These are phyloP conservation scores for Paguma larvata DNA, from an alignment of 2,797 vertebrate species.

Conservation along the genomic window DNA sequence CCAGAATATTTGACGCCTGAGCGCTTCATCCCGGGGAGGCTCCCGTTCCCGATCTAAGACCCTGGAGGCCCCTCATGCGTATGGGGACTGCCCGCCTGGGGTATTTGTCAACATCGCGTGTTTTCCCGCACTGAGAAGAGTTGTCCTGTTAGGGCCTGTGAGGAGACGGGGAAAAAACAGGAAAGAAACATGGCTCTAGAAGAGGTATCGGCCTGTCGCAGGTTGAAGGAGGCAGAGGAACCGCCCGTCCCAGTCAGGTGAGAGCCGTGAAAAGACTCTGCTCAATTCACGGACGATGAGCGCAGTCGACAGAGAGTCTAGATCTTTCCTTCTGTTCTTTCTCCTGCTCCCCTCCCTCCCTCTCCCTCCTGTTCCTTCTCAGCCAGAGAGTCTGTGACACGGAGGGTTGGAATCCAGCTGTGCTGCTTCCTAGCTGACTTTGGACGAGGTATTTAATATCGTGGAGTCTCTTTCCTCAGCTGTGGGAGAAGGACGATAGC, in stretches of 20 bases:
- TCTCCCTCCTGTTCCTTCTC: neutral
- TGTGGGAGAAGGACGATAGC: neutral
- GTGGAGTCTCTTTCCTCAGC: neutral
- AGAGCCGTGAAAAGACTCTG: neutral
- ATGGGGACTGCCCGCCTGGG: neutral
- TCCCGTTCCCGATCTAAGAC: neutral
- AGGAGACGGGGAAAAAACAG: neutral
- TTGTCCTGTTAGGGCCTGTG: neutral
- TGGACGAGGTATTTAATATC: neutral
- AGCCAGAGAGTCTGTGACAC: fast-evolving
- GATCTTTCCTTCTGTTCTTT: no score
- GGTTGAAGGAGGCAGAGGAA: neutral
- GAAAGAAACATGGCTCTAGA: neutral
- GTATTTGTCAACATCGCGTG: neutral
- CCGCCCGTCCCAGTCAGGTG: fast-evolving
- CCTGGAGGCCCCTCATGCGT: neutral
- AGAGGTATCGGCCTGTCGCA: neutral
- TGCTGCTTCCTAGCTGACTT: neutral
- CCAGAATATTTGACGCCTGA: conserved; percentile 60
- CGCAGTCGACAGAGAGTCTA: no score
- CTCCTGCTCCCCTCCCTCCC: neutral
- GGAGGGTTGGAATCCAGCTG: neutral
- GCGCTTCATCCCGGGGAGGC: conserved; percentile 32
- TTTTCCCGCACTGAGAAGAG: neutral
- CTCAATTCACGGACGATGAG: fast-evolving